Evolutionary conservation across 1,140 invertebrate species (phyloP).

Genomic region (Drosophila chauvacae): DNA sequence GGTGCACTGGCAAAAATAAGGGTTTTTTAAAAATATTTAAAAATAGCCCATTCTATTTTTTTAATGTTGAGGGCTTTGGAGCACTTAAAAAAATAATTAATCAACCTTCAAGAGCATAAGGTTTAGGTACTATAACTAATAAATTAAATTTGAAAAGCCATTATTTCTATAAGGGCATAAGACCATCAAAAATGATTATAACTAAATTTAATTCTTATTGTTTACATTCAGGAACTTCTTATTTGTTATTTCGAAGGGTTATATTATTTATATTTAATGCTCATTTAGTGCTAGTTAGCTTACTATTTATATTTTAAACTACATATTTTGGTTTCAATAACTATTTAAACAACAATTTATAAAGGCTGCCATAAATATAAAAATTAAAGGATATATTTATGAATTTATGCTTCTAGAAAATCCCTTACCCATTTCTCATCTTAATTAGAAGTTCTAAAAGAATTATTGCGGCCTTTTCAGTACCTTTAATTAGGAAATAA

Average conservation of each 20-base stretch:
- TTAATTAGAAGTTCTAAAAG: background rate
- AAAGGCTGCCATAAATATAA: background rate
- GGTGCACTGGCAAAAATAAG: background rate
- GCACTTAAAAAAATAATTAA: background rate
- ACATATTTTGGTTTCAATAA: background rate
- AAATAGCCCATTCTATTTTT: background rate
- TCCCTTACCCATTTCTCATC: background rate
- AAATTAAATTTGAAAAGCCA: background rate
- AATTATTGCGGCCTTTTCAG: background rate
- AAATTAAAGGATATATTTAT: background rate
- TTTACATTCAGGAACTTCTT: too few relatives aligned
- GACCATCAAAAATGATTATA: background rate
- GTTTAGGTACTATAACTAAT: too few relatives aligned
- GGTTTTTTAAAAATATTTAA: background rate
- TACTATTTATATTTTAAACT: background rate
- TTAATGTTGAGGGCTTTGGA: background rate
- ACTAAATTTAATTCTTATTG: background rate
- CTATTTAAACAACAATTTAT: background rate
- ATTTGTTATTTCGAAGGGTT: too few relatives aligned
- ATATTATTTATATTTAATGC: too few relatives aligned
- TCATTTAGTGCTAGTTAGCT: too few relatives aligned
- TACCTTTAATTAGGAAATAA: slow-evolving; percentile 18
- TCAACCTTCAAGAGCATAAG: background rate
- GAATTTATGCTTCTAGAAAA: background rate
- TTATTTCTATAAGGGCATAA: background rate